phyloP scores from a whole-genome alignment of 1,140 invertebrate genomes.

The Eumaeus atala region DNA sequence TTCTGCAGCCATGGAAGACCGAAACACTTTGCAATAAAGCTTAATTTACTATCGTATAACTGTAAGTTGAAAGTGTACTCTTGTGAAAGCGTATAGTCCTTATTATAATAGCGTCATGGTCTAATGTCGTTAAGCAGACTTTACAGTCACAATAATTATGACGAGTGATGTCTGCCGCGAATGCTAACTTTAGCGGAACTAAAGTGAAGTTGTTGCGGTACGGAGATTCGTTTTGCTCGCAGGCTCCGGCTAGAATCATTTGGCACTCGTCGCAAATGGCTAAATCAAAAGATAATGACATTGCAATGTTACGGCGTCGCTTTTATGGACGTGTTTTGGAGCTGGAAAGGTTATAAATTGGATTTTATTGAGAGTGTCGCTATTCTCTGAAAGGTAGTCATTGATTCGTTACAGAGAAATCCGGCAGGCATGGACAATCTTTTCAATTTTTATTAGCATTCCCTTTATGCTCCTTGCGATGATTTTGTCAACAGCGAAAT shows the following conservation, averaged over 20 bases:
- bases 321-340: background rate
- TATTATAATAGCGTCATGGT: conserved; percentile 8
- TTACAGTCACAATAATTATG: conserved; percentile 23
- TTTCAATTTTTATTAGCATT: too few relatives aligned
- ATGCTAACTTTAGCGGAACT: conserved; percentile 10
- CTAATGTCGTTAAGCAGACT: background rate
- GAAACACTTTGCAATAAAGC: background rate
- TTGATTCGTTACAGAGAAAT: too few relatives aligned
- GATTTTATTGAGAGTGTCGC: too few relatives aligned
- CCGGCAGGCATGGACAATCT: too few relatives aligned
- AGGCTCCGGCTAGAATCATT: conserved; percentile 7
- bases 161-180: conserved; percentile 21
- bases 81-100: background rate
- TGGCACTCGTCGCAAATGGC: conserved; percentile 6
- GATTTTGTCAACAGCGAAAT: too few relatives aligned
- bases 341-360: background rate
- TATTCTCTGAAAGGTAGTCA: too few relatives aligned
- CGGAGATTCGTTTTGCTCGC: conserved; percentile 1
- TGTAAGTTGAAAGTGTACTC: background rate
- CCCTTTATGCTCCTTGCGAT: too few relatives aligned
- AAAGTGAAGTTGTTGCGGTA: conserved; percentile 4
- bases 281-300: conserved; percentile 9
- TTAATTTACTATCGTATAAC: background rate
- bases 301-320: background rate
- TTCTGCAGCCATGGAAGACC: background rate